Conservation (phyloP, 2,888 invertebrate species). For the Neoscelio sp. region DNA sequence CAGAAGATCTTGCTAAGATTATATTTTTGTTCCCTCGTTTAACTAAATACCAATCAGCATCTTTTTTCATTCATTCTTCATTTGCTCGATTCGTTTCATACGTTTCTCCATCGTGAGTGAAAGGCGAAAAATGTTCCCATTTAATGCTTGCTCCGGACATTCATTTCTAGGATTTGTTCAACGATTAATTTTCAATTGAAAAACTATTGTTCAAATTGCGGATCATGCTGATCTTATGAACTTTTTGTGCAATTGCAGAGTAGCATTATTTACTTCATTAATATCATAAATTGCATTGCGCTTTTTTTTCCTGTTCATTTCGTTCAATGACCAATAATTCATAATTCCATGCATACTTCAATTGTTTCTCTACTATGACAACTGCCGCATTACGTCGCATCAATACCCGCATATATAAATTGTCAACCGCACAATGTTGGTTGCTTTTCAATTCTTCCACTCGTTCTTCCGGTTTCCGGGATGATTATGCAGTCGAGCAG, state of each 20-base stretch:
- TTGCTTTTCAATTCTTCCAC: conserved; percentile 30
- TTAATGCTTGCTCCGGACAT: conserved; percentile 45
- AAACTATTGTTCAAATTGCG: conserved; percentile 40
- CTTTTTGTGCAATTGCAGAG: conserved; percentile 18
- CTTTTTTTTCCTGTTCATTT: neutral
- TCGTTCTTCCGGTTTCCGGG: conserved; percentile 64
- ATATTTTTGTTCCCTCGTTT: conserved; percentile 48
- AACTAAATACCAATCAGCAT: conserved; percentile 59
- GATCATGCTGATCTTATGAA: conserved; percentile 17
- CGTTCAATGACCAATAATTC: conserved; percentile 11
- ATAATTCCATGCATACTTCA: conserved; percentile 48
- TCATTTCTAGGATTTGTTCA: conserved; percentile 33
- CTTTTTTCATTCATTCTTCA: conserved; percentile 43
- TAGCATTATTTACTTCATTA: conserved; percentile 6
- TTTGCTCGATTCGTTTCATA: conserved; percentile 28
- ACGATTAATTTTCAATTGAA: conserved; percentile 55
- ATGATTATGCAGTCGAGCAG: conserved; percentile 51
- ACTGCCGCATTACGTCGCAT: conserved; percentile 39
- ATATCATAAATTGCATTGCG: too few relatives aligned
- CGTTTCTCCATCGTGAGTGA: conserved; percentile 43
- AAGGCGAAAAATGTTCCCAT: conserved; percentile 38
- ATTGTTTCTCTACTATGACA: conserved; percentile 44
- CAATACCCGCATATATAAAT: conserved; percentile 65
- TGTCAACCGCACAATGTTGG: conserved; percentile 50
- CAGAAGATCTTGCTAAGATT: conserved; percentile 28